Conservation (phyloP, 2,113 vertebrate species). For the Microtus richardsoni region DNA sequence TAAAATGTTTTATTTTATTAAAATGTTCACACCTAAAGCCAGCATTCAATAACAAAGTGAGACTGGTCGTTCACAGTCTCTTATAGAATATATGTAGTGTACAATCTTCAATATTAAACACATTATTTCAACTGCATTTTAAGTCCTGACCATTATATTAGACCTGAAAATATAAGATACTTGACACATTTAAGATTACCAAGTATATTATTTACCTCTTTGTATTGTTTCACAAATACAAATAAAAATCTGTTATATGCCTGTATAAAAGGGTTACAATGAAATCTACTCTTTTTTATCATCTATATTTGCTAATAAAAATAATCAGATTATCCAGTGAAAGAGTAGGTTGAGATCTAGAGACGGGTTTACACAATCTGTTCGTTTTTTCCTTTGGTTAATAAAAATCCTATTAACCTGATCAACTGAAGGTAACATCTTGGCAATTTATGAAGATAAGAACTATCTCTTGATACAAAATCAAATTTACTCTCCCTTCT, state of each 20-base stretch:
- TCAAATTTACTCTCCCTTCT: constrained; percentile 18
- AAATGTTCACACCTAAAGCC: constrained; percentile 12
- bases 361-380: background rate
- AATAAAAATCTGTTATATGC: background rate
- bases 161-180: constrained; percentile 20
- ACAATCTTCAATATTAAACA: background rate
- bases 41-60: constrained; percentile 65
- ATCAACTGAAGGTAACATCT: background rate
- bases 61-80: background rate
- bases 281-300: background rate
- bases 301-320: background rate
- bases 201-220: background rate
- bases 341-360: background rate
- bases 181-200: constrained; percentile 35
- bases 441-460: constrained; percentile 13
- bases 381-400: background rate
- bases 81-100: constrained; percentile 2
- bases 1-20: constrained; percentile 73
- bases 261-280: background rate
- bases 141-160: background rate
- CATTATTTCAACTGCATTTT: constrained; percentile 41
- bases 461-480: constrained; percentile 36
- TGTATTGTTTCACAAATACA: background rate
- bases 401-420: constrained; percentile 25
- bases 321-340: background rate